A percentile compares a stretch with the other conserved stretches of the same genome.
These are phyloP conservation scores for Saccostrea cuccullata DNA, from an alignment of 1,140 invertebrate genomes.

Conservation along the genomic window DNA sequence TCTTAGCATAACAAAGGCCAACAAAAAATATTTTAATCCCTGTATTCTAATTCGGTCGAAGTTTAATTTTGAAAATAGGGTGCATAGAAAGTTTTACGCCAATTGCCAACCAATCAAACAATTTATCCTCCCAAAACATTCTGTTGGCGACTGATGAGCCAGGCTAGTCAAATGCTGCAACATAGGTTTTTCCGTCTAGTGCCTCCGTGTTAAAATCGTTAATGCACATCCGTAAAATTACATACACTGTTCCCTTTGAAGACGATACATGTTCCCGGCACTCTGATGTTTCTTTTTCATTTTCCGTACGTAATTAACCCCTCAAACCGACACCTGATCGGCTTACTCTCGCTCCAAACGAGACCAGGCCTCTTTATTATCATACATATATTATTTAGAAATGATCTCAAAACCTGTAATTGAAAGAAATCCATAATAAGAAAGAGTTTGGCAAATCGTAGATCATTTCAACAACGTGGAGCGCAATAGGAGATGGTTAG, in stretches of 20 bases:
- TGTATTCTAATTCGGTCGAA: background rate
- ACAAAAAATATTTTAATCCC: background rate
- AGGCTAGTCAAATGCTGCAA: constrained; percentile 25
- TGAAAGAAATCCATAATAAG: constrained; percentile 3
- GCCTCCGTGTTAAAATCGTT: constrained; percentile 53
- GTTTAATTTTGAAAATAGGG: background rate
- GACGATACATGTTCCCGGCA: constrained; percentile 52
- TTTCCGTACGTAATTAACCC: constrained; percentile 59
- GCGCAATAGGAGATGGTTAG: constrained; percentile 10
- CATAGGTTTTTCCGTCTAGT: constrained; percentile 27
- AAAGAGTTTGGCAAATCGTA: constrained; percentile 1
- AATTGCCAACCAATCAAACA: constrained; percentile 20
- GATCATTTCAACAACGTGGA: background rate
- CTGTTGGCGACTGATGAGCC: background rate
- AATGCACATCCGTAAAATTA: constrained; percentile 59
- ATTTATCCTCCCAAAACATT: background rate
- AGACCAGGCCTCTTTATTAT: constrained; percentile 1
- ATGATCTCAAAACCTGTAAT: constrained; percentile 4
- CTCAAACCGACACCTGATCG: constrained; percentile 33
- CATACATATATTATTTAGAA: constrained; percentile 23
- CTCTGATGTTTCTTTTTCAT: constrained; percentile 59
- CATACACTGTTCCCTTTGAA: constrained; percentile 53
- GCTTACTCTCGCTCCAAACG: background rate
- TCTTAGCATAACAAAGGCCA: background rate
- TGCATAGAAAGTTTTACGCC: constrained; percentile 17